These are phyloP conservation scores for Strigamia crassipes DNA, from an alignment of 2,888 invertebrate species.

Conservation along the genomic window DNA sequence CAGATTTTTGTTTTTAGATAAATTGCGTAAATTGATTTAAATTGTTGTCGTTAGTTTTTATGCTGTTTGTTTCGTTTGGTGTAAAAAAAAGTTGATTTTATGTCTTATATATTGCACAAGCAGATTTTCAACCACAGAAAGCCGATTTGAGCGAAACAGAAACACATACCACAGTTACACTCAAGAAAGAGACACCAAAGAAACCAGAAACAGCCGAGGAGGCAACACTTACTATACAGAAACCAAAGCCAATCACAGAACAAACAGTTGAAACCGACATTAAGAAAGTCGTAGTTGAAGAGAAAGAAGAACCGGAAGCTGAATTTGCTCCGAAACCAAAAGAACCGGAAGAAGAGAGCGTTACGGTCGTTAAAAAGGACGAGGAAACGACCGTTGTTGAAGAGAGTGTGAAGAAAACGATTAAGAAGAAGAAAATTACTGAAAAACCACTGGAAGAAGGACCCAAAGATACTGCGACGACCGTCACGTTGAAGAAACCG, in stretches of 20 bases:
- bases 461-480: background rate
- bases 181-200: slow-evolving; percentile 15
- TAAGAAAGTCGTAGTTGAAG: background rate
- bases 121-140: slow-evolving; percentile 17
- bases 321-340: slow-evolving; percentile 14
- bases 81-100: slow-evolving; percentile 1
- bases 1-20: no score
- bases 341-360: slow-evolving; percentile 15
- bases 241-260: slow-evolving; percentile 8
- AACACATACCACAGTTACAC: slow-evolving; percentile 31
- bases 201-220: slow-evolving; percentile 2
- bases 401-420: background rate
- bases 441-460: slow-evolving; percentile 13
- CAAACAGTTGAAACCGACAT: background rate
- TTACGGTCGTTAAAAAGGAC: background rate
- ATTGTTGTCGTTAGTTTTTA: no score
- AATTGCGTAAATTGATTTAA: no score
- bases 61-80: background rate
- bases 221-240: slow-evolving; percentile 1
- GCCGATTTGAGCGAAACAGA: background rate
- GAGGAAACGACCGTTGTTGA: slow-evolving; percentile 7
- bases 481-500: slow-evolving; percentile 24
- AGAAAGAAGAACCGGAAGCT: slow-evolving; percentile 43
- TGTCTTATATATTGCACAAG: slow-evolving; percentile 4
- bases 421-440: slow-evolving; percentile 10